phyloP scores from a whole-genome alignment of 2,797 vertebrate species.

The Manis pentadactyla region DNA sequence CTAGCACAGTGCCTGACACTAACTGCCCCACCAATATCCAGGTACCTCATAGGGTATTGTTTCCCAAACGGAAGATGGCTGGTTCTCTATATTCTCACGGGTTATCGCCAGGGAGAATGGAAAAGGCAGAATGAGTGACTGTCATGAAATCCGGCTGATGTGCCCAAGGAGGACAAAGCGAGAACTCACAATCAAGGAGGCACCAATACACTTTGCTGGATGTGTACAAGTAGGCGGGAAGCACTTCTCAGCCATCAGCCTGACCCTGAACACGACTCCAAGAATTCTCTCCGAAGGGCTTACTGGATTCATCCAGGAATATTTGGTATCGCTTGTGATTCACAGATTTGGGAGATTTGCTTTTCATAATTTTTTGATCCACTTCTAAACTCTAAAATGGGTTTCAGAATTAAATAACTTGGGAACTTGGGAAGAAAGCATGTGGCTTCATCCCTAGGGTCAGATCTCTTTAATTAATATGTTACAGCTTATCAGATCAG shows the following conservation, averaged over 20 bases:
- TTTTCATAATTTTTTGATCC: neutral
- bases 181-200: neutral
- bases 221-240: neutral
- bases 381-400: neutral
- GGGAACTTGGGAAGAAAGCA: neutral
- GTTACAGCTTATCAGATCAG: neutral
- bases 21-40: neutral
- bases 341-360: neutral
- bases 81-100: neutral
- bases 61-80: neutral
- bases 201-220: neutral
- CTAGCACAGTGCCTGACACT: neutral
- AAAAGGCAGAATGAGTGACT: neutral
- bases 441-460: neutral
- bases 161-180: neutral
- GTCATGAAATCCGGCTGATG: neutral
- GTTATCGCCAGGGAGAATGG: neutral
- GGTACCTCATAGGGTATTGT: neutral
- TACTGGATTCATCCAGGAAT: neutral
- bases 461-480: neutral
- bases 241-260: neutral
- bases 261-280: neutral
- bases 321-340: neutral
- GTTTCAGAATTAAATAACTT: neutral
- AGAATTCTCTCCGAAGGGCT: neutral